These are phyloP conservation scores for Loris lydekkerianus DNA, from an alignment of 2,797 vertebrate species.

Conservation along the genomic window DNA sequence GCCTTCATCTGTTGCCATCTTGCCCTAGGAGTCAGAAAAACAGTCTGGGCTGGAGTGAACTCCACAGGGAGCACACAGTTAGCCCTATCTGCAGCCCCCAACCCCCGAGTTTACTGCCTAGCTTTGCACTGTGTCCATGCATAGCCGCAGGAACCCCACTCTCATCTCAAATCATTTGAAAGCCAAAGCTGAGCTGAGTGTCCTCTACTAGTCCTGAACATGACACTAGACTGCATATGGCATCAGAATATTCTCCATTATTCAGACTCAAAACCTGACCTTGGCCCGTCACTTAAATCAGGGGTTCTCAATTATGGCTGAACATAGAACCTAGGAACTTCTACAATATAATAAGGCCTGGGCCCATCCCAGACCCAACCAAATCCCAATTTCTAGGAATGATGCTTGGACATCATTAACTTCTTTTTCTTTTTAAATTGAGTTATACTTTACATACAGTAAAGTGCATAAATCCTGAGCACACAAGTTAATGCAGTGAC, in stretches of 20 bases:
- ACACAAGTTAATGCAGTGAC: not conserved
- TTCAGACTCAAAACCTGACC: not conserved
- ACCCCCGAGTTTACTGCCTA: not conserved
- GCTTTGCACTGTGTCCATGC: not conserved
- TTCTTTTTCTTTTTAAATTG: not conserved
- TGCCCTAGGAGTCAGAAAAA: conserved; percentile 8
- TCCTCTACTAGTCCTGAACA: not conserved
- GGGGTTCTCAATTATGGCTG: not conserved
- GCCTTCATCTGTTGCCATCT: conserved; percentile 89
- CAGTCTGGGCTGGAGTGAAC: not conserved
- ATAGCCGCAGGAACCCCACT: not conserved
- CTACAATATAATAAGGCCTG: not conserved
- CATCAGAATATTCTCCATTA: not conserved
- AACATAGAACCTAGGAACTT: not conserved
- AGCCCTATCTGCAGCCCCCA: not conserved
- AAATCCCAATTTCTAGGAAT: not conserved
- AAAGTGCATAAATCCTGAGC: not conserved
- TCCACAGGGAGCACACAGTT: not conserved
- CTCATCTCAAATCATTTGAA: not conserved
- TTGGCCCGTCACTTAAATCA: not conserved
- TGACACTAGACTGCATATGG: not conserved
- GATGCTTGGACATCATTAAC: not conserved
- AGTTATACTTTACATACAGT: not conserved
- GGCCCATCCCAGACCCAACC: not conserved
- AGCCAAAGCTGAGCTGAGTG: not conserved